Conservation (phyloP, 1,140 invertebrate species). For the Drosophila subobscura region DNA sequence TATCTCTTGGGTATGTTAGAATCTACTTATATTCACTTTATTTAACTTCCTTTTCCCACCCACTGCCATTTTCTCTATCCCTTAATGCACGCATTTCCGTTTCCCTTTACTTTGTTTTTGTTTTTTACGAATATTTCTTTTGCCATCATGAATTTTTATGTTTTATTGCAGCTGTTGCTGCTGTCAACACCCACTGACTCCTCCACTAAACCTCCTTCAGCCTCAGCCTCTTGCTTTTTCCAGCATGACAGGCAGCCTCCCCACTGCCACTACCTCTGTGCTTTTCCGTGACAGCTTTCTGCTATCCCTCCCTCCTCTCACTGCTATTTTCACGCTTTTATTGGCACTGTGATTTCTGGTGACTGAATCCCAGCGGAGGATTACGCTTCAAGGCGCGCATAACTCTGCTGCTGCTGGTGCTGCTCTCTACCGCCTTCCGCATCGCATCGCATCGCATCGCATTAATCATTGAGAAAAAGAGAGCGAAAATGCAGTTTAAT, state of each 20-base stretch:
- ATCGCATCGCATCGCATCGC: conserved; percentile 3
- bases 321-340: conserved; percentile 26
- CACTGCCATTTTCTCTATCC: conserved; percentile 27
- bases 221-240: too few species aligned
- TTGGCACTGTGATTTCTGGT: conserved; percentile 46
- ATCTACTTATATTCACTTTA: too few species aligned
- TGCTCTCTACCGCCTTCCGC: not conserved
- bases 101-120: conserved; percentile 1
- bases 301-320: too few species aligned
- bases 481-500: conserved; percentile 43
- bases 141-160: conserved; percentile 37
- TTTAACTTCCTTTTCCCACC: conserved; percentile 2
- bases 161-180: conserved; percentile 43
- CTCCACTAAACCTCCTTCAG: not conserved
- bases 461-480: conserved; percentile 29
- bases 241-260: too few species aligned
- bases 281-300: too few species aligned
- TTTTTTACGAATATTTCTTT: conserved; percentile 1
- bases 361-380: conserved; percentile 26
- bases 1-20: too few species aligned
- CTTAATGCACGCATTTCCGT: conserved; percentile 41
- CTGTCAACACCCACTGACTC: conserved; percentile 13
- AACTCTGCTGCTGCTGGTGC: not conserved
- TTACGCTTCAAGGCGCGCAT: conserved; percentile 19
- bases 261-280: too few species aligned